These are phyloP conservation scores for Dryobotodes eremita DNA, from an alignment of 2,888 invertebrate genomes.

Conservation along the genomic window DNA sequence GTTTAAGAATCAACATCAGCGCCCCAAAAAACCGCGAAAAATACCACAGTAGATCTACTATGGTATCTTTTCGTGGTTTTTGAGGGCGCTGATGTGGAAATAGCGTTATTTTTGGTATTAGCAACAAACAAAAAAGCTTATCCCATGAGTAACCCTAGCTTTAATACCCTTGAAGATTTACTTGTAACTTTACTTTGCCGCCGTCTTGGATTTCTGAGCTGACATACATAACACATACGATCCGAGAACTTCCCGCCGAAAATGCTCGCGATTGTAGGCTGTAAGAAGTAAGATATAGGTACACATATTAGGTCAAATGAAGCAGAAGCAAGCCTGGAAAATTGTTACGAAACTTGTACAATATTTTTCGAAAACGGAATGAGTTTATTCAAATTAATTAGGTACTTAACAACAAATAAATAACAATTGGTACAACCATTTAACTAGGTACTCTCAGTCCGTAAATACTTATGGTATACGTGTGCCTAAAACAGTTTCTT, in stretches of 20 bases:
- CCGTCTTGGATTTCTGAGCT: not conserved
- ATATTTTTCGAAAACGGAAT: not conserved
- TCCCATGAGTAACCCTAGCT: not conserved
- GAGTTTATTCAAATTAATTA: not conserved
- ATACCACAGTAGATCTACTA: too few species aligned
- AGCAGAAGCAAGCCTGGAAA: not conserved
- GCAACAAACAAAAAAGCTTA: not conserved
- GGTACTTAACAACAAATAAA: not conserved
- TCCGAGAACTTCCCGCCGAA: not conserved
- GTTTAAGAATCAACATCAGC: slow-evolving; percentile 2
- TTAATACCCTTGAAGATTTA: not conserved
- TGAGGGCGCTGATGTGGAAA: too few species aligned
- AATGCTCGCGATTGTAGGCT: not conserved
- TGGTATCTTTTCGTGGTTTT: too few species aligned
- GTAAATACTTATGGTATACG: not conserved
- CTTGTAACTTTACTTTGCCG: not conserved
- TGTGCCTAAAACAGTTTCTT: not conserved
- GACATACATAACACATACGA: not conserved
- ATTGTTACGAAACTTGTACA: not conserved
- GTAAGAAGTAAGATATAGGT: not conserved
- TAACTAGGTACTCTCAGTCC: not conserved
- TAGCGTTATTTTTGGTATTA: not conserved
- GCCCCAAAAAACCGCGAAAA: too few species aligned
- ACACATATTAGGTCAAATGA: not conserved
- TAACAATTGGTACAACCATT: not conserved